Evolutionary conservation across 2,797 vertebrate genomes (phyloP).

Genomic region (Notolabrus celidotus): DNA sequence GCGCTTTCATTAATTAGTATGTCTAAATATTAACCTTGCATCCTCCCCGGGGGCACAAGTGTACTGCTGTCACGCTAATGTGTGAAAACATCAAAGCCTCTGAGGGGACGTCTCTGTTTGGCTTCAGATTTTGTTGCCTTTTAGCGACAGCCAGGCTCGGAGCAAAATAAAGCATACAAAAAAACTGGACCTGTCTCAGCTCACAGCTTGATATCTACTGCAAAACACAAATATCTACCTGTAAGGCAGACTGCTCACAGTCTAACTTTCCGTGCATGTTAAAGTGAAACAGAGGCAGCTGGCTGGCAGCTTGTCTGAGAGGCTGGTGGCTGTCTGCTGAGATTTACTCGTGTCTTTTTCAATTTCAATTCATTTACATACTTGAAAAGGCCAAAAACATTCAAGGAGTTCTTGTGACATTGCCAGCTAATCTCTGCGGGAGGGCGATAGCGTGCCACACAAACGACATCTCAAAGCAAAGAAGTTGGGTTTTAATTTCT

Average conservation of each 20-base stretch:
- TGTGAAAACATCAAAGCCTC: slow-evolving; percentile 61
- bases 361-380: slow-evolving; percentile 74
- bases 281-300: slow-evolving; percentile 53
- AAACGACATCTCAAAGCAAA: slow-evolving; percentile 50
- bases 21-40: slow-evolving; percentile 78
- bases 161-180: slow-evolving; percentile 11
- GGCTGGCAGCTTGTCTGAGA: slow-evolving; percentile 62
- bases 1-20: slow-evolving; percentile 80
- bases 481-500: slow-evolving; percentile 44
- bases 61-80: slow-evolving; percentile 67
- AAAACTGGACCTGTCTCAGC: slow-evolving; percentile 47
- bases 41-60: slow-evolving; percentile 59
- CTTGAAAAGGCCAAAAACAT: slow-evolving; percentile 69
- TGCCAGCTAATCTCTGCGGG: slow-evolving; percentile 63
- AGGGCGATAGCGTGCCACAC: slow-evolving; percentile 43
- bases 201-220: slow-evolving; percentile 46
- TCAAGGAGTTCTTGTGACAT: slow-evolving; percentile 48
- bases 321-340: slow-evolving; percentile 64
- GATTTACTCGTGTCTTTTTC: slow-evolving; percentile 63
- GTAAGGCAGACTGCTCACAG: slow-evolving; percentile 38
- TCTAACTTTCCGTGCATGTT: slow-evolving; percentile 39
- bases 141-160: slow-evolving; percentile 26
- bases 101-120: slow-evolving; percentile 49
- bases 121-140: slow-evolving; percentile 58
- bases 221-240: slow-evolving; percentile 42